phyloP scores from a whole-genome alignment of 2,888 invertebrate species.

The Zaprionus obscuricornis region DNA sequence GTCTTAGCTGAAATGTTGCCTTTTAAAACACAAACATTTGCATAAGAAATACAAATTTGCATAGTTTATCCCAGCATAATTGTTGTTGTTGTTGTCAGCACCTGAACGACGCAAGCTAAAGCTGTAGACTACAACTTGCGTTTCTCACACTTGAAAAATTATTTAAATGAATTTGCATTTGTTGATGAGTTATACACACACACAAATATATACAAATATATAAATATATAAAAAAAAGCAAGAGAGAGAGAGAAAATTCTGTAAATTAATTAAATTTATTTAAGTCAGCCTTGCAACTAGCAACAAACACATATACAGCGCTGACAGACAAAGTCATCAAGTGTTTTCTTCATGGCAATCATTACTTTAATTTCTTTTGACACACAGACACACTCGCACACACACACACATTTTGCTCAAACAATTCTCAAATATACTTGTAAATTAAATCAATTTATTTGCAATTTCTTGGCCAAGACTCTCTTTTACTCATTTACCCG shows the following conservation, averaged over 20 bases:
- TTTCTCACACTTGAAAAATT: slow-evolving; percentile 21
- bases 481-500: slow-evolving; percentile 42
- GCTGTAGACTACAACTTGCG: no score
- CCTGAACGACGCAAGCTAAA: slow-evolving; percentile 8
- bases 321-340: slow-evolving; percentile 42
- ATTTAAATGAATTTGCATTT: slow-evolving; percentile 62
- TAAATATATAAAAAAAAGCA: neutral
- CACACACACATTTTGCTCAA: slow-evolving; percentile 13
- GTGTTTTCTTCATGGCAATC: slow-evolving; percentile 35
- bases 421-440: slow-evolving; percentile 57
- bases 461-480: slow-evolving; percentile 54
- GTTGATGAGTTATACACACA: slow-evolving; percentile 49
- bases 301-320: slow-evolving; percentile 31
- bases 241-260: slow-evolving; percentile 6
- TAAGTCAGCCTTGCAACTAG: slow-evolving; percentile 16
- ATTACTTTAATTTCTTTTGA: slow-evolving; percentile 72
- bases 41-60: slow-evolving; percentile 60
- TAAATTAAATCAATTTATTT: slow-evolving; percentile 75
- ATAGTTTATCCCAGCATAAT: slow-evolving; percentile 46
- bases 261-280: slow-evolving; percentile 69
- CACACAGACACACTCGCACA: slow-evolving; percentile 27
- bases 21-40: slow-evolving; percentile 56
- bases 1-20: slow-evolving; percentile 25
- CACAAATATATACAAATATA: slow-evolving; percentile 15
- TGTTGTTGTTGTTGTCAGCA: slow-evolving; percentile 39